A percentile compares a stretch with the other conserved stretches of the same genome.
Conservation (phyloP, 2,888 invertebrate species). For the Cheilosia impressa region DNA sequence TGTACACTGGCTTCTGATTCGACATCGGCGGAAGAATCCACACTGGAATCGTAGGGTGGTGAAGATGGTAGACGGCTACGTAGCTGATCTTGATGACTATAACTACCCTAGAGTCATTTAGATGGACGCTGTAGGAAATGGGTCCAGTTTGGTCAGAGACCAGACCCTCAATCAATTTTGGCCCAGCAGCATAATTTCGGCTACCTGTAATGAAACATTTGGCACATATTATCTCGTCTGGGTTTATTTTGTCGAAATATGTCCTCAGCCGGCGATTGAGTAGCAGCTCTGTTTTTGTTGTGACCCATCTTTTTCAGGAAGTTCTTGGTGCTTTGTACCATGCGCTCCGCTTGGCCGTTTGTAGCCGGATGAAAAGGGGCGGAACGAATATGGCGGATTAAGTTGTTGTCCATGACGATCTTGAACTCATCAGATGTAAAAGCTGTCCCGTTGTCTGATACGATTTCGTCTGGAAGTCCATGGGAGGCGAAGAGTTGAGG, state of each 20-base stretch:
- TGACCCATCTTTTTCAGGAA: slow-evolving; percentile 28
- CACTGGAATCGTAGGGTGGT: not conserved
- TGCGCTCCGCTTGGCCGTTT: too few species aligned
- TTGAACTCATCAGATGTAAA: too few species aligned
- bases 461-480: too few species aligned
- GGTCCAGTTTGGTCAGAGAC: slow-evolving; percentile 13
- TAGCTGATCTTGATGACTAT: slow-evolving; percentile 39
- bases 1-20: not conserved
- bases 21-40: not conserved
- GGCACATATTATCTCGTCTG: slow-evolving; percentile 10
- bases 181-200: slow-evolving; percentile 34
- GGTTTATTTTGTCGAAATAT: slow-evolving; percentile 23
- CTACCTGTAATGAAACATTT: slow-evolving; percentile 27
- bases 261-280: slow-evolving; percentile 9
- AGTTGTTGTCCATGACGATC: slow-evolving; percentile 50
- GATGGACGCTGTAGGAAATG: slow-evolving; percentile 26
- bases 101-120: slow-evolving; percentile 27
- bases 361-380: slow-evolving; percentile 56
- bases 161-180: slow-evolving; percentile 13
- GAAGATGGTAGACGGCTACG: not conserved
- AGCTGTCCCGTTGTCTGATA: too few species aligned
- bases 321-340: slow-evolving; percentile 27
- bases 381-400: slow-evolving; percentile 59
- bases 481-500: too few species aligned
- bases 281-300: slow-evolving; percentile 17